Evolutionary conservation across 2,113 vertebrate species (phyloP).

Genomic region (Axis porcinus): DNA sequence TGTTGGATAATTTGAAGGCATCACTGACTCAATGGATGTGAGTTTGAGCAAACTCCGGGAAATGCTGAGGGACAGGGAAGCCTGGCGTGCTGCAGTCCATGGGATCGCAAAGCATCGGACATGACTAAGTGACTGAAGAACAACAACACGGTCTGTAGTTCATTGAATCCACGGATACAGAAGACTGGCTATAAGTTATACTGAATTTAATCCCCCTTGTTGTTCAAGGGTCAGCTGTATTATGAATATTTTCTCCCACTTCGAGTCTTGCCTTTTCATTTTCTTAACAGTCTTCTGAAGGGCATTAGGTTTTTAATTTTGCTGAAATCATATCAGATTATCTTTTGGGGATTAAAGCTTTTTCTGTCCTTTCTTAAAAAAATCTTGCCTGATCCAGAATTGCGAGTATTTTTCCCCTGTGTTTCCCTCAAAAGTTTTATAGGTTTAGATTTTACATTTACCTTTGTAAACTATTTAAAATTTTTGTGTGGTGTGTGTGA

Average conservation of each 20-base stretch:
- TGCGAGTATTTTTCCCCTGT: background rate
- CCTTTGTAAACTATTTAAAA: background rate
- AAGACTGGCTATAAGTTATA: background rate
- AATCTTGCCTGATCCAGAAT: background rate
- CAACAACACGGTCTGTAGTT: background rate
- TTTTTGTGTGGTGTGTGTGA: background rate
- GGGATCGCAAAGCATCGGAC: background rate
- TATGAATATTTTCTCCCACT: background rate
- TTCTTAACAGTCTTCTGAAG: background rate
- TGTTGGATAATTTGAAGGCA: background rate
- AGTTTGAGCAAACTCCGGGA: background rate
- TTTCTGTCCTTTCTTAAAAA: background rate
- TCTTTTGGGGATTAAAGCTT: background rate
- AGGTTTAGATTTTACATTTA: background rate
- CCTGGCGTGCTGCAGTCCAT: background rate
- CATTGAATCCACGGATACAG: background rate
- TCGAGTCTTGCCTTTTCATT: background rate
- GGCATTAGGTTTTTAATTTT: background rate
- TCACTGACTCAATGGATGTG: background rate
- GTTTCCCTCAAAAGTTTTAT: background rate
- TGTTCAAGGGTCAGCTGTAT: background rate
- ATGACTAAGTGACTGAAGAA: background rate
- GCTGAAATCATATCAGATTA: background rate
- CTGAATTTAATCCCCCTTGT: background rate
- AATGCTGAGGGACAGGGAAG: background rate